Conservation (phyloP, 37 sponge, comb jelly and placozoan species). For the Spongilla lacustris region DNA sequence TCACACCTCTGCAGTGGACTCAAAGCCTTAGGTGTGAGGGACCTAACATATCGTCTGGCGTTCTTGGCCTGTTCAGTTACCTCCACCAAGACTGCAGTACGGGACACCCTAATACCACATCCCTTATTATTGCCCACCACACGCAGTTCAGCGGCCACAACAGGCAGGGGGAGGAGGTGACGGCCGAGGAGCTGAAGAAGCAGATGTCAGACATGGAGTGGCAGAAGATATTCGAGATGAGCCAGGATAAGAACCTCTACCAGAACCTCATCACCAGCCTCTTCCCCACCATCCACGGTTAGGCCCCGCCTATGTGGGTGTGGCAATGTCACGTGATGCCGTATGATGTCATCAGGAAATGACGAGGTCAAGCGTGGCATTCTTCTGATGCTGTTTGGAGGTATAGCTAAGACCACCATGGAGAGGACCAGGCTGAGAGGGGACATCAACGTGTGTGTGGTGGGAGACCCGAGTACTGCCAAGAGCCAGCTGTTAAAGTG, state of each 20-base stretch:
- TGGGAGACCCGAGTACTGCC: constrained; percentile 98
- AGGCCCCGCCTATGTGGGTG: not conserved
- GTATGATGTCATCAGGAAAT: constrained; percentile 67
- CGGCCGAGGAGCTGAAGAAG: constrained; percentile 76
- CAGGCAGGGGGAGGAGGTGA: constrained; percentile 70
- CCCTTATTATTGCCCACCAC: not conserved
- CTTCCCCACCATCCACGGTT: constrained; percentile 98
- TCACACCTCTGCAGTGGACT: too few relatives aligned
- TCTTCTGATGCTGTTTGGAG: constrained; percentile 98
- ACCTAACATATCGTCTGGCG: constrained; percentile 93
- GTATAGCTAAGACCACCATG: constrained; percentile 92
- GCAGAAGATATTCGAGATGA: constrained; percentile 91
- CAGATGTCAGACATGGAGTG: constrained; percentile 86
- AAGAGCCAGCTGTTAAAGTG: constrained; percentile 98
- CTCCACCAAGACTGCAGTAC: constrained; percentile 40
- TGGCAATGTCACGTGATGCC: not conserved
- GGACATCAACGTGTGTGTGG: constrained; percentile 98
- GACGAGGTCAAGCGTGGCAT: constrained; percentile 99
- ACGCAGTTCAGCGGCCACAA: constrained; percentile 80
- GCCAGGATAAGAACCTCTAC: constrained; percentile 90
- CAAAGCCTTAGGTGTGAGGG: constrained; percentile 94
- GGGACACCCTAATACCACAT: not conserved
- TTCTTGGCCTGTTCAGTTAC: constrained; percentile 93
- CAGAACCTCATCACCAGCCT: constrained; percentile 89
- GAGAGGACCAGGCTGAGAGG: constrained; percentile 97